A percentile compares a stretch with the other conserved stretches of the same genome.
phyloP scores from a whole-genome alignment of 2,888 invertebrate species.

The Rambutsinella grinnellia region DNA sequence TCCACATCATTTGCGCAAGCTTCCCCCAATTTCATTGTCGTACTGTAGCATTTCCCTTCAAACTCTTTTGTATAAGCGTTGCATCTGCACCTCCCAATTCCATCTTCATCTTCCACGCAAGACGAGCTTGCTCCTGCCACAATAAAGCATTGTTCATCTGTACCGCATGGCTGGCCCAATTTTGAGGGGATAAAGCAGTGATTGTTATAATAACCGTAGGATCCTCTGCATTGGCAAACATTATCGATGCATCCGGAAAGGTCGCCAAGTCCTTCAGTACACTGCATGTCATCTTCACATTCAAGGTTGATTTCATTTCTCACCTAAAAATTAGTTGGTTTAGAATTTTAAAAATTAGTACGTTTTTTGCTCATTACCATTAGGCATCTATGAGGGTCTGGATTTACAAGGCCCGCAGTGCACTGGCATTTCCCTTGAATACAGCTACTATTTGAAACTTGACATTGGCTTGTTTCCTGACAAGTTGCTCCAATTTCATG shows the following conservation, averaged over 20 bases:
- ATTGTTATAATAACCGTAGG: neutral
- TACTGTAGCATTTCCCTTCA: slow-evolving; percentile 17
- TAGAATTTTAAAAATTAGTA: neutral
- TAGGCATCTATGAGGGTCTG: neutral
- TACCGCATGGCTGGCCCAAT: slow-evolving; percentile 3
- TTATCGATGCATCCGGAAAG: neutral
- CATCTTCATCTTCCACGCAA: neutral
- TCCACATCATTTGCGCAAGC: slow-evolving; percentile 12
- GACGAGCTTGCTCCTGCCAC: slow-evolving; percentile 16
- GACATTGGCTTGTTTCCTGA: neutral
- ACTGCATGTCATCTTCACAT: neutral
- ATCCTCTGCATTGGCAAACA: neutral
- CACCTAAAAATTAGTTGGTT: neutral
- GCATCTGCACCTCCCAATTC: slow-evolving; percentile 15
- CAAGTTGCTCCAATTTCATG: neutral
- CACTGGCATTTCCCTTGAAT: neutral
- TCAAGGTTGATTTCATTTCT: neutral
- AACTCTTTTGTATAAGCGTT: neutral
- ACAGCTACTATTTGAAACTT: neutral
- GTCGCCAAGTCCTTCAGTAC: neutral
- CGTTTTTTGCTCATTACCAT: no score
- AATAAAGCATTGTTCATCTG: slow-evolving; percentile 18
- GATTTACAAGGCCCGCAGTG: neutral
- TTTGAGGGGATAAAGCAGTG: neutral
- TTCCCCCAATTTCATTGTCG: slow-evolving; percentile 10